Base-by-base conservation (phyloP, 2,113 vertebrate species). In the Romanogobio albipinnatus region DNA sequence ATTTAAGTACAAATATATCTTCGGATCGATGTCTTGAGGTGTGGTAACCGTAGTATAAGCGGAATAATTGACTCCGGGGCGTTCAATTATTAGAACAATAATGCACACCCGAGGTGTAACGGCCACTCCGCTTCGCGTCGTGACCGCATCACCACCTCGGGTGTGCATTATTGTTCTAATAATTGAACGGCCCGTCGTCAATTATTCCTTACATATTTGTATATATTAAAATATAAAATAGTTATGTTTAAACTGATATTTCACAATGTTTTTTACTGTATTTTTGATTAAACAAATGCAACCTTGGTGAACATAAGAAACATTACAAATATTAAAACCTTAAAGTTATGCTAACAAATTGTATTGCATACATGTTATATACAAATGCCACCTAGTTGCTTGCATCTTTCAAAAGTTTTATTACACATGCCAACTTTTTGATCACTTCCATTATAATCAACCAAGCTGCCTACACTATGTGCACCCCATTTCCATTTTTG, bases 361-460 rank as follows among this genome's bases (percentile, higher is more conserved):
- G 61, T 64, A 64, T 24, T 6, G 11, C 14, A 64, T 33, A 64
- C 8, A 19, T 0, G 10, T 47, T 47, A 47, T 10, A 47, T 47
- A 47, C 45, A 47, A 47, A 47, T 10, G 9, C 45, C 45, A 47
- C n/a, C 70, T 74, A 15, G 22, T 43, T 74, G 43, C 70, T 43
- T 14, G 70, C 43, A 47, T 49, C 71, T 5, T 6, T 74, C 43
- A 74, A 49, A 49, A 49, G 43, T 74, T 74, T 49, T 74, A 45
- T 74, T 26, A 75, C 24, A 24, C 10, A 49, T 24, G 71, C 49
- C 7, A 26, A 26, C 45, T 49, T 75, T 51, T 47, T 75, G 73
- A 75, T 75, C 14, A 24, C n/a, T 75, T 75, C n/a, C 73, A 51
- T 51, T 75, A 75, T 47, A 51, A 51, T 75, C 47, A 76, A 26